Evolutionary conservation across 1,140 invertebrate species (phyloP), one percentile per base, ranked within the genome.

Genomic region (Atta colombica): DNA sequence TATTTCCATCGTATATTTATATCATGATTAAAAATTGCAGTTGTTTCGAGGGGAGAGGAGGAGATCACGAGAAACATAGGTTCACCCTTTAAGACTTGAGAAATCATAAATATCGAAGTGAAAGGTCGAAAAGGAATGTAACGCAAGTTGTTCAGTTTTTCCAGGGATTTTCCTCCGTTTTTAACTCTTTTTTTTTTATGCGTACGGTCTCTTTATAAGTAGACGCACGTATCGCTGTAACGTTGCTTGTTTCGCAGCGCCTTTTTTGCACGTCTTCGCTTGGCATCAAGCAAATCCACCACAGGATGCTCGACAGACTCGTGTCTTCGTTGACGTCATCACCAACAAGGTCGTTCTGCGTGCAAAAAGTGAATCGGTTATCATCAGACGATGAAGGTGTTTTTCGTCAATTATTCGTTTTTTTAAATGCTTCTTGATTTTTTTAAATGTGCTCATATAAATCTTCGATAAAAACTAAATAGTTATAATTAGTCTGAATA

Each of bases 201-300:
- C 88, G 77, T 69, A 72, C 87, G 86, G 89, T 81, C 89, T 93
- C 90, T 72, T 89, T 86, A 86, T 89, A 87, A 90, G 86, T 89
- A 87, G 87, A 87, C 90, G 89, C 89, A 91, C 89, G 91, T 91
- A 91, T 89, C 88, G 88, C 84, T 88, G 87, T 92, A 93, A 91
- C 91, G 90, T 86, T 88, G 90, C 88, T 85, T 91, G 90, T 92
- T 93, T 88, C 87, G 89, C 90, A 87, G 92, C 80, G 84, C 88
- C 91, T 92, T 91, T 92, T 92, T 74, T 78, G 77, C 71, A 68
- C 72, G 51, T 85, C 72, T 87, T 81, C 84, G 82, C 85, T 78
- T 65, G 66, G 60, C 69, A 39, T 69, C 87, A 81, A 75, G 75
- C 82, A 69, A 87, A 87, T 89, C 78, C 74, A 58, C 55, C 69